phyloP scores from a whole-genome alignment of 2,888 invertebrate species.

The Matsumyia berberina region DNA sequence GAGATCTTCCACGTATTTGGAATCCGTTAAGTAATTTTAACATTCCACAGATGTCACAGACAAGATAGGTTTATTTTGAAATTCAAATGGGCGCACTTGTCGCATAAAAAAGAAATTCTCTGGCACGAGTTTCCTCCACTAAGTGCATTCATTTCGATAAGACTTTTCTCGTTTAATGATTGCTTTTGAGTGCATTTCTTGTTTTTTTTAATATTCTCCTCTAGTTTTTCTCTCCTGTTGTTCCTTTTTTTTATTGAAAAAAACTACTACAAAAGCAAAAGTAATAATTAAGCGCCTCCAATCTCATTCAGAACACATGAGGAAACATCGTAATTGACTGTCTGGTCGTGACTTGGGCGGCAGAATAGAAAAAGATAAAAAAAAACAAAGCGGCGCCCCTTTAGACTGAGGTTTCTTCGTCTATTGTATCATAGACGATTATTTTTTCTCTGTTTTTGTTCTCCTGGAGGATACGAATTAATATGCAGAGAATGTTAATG shows the following conservation, averaged over 20 bases:
- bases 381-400: slow-evolving; percentile 59
- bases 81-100: neutral
- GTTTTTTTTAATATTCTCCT: slow-evolving; percentile 39
- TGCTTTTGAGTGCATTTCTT: slow-evolving; percentile 60
- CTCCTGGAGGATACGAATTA: slow-evolving; percentile 38
- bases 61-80: neutral
- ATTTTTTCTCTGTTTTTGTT: neutral
- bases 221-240: neutral
- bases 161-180: slow-evolving; percentile 25
- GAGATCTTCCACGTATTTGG: too few species aligned
- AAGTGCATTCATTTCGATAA: slow-evolving; percentile 51
- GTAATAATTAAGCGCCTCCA: slow-evolving; percentile 69
- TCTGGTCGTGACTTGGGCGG: slow-evolving; percentile 68
- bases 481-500: slow-evolving; percentile 49
- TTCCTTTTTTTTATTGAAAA: slow-evolving; percentile 11
- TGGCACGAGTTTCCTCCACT: slow-evolving; percentile 32
- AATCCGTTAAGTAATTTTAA: too few species aligned
- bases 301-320: slow-evolving; percentile 49
- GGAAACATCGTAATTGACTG: slow-evolving; percentile 68
- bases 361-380: slow-evolving; percentile 36
- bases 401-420: slow-evolving; percentile 7
- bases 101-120: neutral
- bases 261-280: slow-evolving; percentile 22
- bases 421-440: slow-evolving; percentile 1
- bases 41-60: too few species aligned